Evolutionary conservation across 2,797 vertebrate species (phyloP).

Genomic region (Molossus alvarezi): DNA sequence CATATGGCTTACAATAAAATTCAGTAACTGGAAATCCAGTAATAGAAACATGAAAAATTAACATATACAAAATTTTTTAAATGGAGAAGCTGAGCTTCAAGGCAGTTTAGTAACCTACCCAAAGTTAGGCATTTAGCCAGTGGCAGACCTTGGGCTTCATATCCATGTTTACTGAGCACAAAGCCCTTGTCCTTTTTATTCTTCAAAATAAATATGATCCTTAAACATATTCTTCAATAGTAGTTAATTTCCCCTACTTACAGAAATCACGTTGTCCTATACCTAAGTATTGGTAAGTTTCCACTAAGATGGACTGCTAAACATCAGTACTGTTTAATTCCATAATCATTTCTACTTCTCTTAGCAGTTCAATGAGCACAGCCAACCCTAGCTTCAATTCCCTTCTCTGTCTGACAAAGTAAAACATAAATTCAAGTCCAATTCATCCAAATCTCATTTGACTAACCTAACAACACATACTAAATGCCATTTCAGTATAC

Average conservation of each 20-base stretch:
- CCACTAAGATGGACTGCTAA: background rate
- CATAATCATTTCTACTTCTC: background rate
- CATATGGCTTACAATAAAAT: background rate
- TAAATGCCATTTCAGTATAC: background rate
- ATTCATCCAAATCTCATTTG: constrained; percentile 23
- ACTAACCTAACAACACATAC: background rate
- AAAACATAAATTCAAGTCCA: background rate
- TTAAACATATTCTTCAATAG: background rate
- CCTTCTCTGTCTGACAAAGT: background rate
- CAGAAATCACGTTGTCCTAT: background rate
- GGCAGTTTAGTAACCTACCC: background rate
- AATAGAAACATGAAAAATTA: constrained; percentile 30
- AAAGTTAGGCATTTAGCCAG: background rate
- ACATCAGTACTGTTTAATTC: background rate
- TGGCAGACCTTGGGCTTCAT: background rate
- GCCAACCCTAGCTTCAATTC: background rate
- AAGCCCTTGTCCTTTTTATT: background rate
- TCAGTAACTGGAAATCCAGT: background rate
- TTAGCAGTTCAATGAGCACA: background rate
- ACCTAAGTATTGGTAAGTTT: background rate
- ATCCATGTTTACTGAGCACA: constrained; percentile 51
- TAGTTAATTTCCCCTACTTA: background rate
- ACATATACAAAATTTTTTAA: constrained; percentile 17
- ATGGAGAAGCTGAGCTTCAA: constrained; percentile 35
- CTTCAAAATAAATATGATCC: constrained; percentile 16